phyloP scores from a whole-genome alignment of 2,113 vertebrate species.

The Hyperopisus bebe region DNA sequence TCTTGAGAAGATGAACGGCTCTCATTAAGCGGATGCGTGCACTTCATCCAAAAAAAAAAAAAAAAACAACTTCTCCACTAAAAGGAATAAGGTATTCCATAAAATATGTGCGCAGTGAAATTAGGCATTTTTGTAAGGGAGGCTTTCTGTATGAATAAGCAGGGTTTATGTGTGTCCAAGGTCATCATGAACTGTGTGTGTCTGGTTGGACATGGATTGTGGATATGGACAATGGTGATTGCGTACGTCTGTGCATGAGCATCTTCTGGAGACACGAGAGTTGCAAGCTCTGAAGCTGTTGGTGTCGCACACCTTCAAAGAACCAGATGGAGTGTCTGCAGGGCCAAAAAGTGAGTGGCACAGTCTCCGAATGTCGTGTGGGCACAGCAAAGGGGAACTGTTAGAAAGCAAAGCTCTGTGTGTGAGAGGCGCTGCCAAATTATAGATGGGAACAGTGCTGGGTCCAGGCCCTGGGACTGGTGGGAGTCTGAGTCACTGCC shows the following conservation, averaged over 20 bases:
- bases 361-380: neutral
- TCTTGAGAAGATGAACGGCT: constrained; percentile 33
- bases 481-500: neutral
- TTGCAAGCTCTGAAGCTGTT: neutral
- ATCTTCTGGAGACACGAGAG: neutral
- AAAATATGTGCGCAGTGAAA: neutral
- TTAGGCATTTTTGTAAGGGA: neutral
- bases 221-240: constrained; percentile 48
- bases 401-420: constrained; percentile 18
- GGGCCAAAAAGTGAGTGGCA: neutral
- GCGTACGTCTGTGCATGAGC: constrained; percentile 45
- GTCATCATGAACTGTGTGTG: neutral
- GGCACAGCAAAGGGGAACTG: neutral
- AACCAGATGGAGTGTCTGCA: neutral
- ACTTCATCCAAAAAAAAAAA: constrained; percentile 34
- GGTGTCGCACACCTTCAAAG: neutral
- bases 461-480: constrained; percentile 13
- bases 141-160: neutral
- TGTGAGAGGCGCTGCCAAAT: constrained; percentile 24
- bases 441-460: constrained; percentile 18
- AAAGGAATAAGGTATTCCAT: constrained; percentile 7
- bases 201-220: constrained; percentile 24
- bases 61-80: constrained; percentile 11
- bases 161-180: neutral
- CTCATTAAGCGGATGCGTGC: constrained; percentile 41